Evolutionary conservation across 2,113 vertebrate species (phyloP), one percentile per base, ranked within the genome.

Genomic region (Urocitellus parryii): DNA sequence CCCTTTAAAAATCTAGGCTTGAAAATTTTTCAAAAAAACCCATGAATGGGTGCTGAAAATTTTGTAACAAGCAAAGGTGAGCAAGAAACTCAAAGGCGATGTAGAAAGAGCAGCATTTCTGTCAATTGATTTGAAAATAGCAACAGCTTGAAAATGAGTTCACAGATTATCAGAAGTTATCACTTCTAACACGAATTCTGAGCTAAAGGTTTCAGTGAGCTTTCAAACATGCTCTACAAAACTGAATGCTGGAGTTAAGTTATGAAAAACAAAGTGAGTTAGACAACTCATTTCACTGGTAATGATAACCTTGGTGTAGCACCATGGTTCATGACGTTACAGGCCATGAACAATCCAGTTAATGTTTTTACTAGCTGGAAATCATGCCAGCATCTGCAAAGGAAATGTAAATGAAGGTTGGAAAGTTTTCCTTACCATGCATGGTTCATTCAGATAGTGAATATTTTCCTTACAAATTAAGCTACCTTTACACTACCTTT

Each of bases 121-220:
- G 78, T 14, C 29, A 78, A 82, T 42, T 94, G 76, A 87, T 84
- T 95, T 39, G 65, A 85, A 86, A 18, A 29, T 25, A 81, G 61
- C 4, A 51, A 76, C 96, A 27, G 4, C 63, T 90, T 95, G n/a
- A 94, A 91, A 95, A 95, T 70, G 39, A 91, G 63, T 95, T 91
- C 42, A 78, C 34, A 80, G 48, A 18, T 79, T 90, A 91, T 72
- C 63, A 76, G 53, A 92, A 92, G 56, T 61, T 56, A 76, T 88
- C 63, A 78, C 81, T 86, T 95, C 42, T 24, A 73, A 51, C 53
- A 65, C 34, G n/a, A 88, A 88, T 90, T 95, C 53, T 77, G 37
- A 29, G 39, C 73, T 91, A 95, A 96, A 32, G 17, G 65, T 78
- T 63, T 96, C 80, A 91, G 48, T n/a, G 39, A 72, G 39, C 88